A percentile compares a stretch with the other conserved stretches of the same genome.
These are phyloP conservation scores for Gambusia affinis DNA, from an alignment of 2,113 vertebrate species.

Conservation along the genomic window DNA sequence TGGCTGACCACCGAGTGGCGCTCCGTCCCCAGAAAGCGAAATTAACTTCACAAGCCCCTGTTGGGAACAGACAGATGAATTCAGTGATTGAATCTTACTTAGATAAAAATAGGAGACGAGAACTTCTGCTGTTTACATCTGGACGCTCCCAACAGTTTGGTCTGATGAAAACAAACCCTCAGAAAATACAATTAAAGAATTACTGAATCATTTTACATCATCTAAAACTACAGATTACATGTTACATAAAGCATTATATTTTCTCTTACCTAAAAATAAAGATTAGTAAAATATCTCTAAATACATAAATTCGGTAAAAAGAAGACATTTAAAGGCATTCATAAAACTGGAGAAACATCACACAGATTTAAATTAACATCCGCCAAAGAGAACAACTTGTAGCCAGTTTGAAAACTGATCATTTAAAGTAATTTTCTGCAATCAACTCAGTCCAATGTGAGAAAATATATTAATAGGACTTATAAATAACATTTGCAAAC, in stretches of 20 bases:
- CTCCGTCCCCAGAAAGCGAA: conserved; percentile 43
- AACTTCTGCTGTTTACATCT: not conserved
- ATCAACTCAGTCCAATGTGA: too few species aligned
- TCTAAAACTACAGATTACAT: not conserved
- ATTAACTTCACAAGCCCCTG: not conserved
- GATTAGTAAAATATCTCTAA: too few species aligned
- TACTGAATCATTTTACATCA: not conserved
- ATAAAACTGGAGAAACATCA: not conserved
- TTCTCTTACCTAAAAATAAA: too few species aligned
- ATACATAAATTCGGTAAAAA: too few species aligned
- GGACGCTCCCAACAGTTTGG: not conserved
- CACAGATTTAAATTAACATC: too few species aligned
- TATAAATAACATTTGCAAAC: too few species aligned
- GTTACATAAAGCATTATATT: not conserved
- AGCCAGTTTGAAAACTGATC: too few species aligned
- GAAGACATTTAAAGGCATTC: not conserved
- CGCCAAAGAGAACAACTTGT: too few species aligned
- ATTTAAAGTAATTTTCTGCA: too few species aligned
- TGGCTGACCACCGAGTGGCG: conserved; percentile 45
- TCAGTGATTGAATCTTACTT: not conserved
- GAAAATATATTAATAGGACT: not conserved
- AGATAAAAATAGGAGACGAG: not conserved
- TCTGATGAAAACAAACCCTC: not conserved
- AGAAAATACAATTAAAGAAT: not conserved
- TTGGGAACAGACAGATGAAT: not conserved